Base-by-base conservation (phyloP, 1,140 invertebrate species). In the Plodia interpunctella region DNA sequence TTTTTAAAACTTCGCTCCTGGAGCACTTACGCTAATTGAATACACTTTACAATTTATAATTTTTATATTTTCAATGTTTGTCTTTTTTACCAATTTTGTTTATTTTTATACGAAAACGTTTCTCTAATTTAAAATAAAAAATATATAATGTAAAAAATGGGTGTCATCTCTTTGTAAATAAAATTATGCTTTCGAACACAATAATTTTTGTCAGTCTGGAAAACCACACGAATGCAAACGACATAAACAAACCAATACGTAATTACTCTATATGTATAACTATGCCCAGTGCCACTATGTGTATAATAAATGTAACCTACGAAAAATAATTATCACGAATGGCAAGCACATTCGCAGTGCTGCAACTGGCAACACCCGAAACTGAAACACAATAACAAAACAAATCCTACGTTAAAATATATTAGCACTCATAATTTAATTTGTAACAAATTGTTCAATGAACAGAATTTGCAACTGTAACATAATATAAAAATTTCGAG, bases 1-100 rank as follows among this genome's bases (percentile, higher is more conserved):
- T 52, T 51, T 57, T 70, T 55, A 65, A 65, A 62, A 68, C 25
- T 53, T 62, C 50, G 75, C 74, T 80, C 77, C 71, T 66, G 59
- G 77, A 80, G 77, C 73, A 51, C 49, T 61, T 68, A 65, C 17
- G 68, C 10, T 44, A 52, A 52, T 49, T 63, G 52, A 57, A 44
- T 67, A 63, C 49, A 59, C 55, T 67, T 74, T 65, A 70, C 52
- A 65, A 60, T 64, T 70, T 69, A 63, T 59, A 59, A 60, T 49
- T 62, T 63, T 49, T 54, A 59, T 49, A 58, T 63, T 61, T 63
- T 55, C 51, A 64, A 65, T 64, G 49, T 62, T 55, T 70, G 56
- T 64, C 59, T 66, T 66, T 65, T 59, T 53, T 54, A 61, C n/a
- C 25, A 44, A 5, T 32, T 8, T 1, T 10, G 6, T 32, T 9